phyloP scores from a whole-genome alignment of 2,113 vertebrate genomes.

The Mesoclemmys tuberculata region DNA sequence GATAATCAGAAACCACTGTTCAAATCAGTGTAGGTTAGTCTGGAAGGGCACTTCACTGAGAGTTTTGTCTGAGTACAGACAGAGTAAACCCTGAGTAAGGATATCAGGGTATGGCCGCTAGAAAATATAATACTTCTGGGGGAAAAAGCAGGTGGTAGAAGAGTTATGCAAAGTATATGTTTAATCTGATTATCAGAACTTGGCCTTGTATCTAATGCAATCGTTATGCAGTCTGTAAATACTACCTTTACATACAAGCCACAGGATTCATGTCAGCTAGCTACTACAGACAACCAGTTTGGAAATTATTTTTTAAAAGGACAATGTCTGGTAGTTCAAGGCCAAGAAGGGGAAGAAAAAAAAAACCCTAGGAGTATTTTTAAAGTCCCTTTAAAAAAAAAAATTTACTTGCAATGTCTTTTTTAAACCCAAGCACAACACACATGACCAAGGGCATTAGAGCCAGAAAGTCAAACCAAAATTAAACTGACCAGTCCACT shows the following conservation, averaged over 20 bases:
- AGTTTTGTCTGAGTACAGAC: not conserved
- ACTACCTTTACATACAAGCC: not conserved
- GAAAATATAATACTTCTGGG: not conserved
- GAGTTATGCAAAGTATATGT: conserved; percentile 3
- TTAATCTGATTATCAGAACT: not conserved
- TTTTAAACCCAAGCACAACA: not conserved
- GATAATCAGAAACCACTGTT: not conserved
- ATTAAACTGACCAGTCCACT: not conserved
- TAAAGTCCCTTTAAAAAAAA: not conserved
- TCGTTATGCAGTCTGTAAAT: not conserved
- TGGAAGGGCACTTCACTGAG: conserved; percentile 4
- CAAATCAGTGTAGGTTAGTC: not conserved
- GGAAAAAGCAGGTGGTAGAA: not conserved
- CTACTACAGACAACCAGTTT: not conserved
- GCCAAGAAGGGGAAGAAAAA: too few relatives aligned
- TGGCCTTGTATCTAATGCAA: not conserved
- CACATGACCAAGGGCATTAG: not conserved
- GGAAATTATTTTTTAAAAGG: not conserved
- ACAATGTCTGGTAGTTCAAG: not conserved
- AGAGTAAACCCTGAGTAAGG: not conserved
- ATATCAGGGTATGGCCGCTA: conserved; percentile 17
- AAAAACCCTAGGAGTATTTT: not conserved
- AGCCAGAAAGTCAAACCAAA: conserved; percentile 46
- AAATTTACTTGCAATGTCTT: not conserved
- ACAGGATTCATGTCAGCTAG: not conserved